Percentiles rank a stretch among this genome's conserved stretches.
Conservation (phyloP, 2,113 vertebrate genomes). For the Naja naja region DNA sequence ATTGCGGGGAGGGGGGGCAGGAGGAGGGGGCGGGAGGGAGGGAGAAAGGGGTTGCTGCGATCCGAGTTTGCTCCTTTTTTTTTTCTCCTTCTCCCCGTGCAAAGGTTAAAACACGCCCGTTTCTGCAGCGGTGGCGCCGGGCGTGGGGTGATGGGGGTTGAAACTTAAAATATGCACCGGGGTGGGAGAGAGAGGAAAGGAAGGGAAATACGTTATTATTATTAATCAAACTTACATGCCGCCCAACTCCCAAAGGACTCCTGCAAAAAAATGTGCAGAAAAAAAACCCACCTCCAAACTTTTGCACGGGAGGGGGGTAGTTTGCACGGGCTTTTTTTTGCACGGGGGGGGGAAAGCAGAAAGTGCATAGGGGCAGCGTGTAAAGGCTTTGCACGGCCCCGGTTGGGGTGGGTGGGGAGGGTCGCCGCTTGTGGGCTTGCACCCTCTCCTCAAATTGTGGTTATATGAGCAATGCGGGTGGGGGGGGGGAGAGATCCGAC, state of each 20-base stretch:
- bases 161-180: neutral
- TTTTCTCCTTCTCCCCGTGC: neutral
- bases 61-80: neutral
- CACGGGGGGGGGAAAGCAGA: neutral
- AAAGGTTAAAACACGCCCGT: neutral
- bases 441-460: neutral
- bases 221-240: too few species aligned
- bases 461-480: neutral
- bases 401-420: neutral
- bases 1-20: neutral
- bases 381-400: neutral
- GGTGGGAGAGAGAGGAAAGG: too few species aligned
- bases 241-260: too few species aligned
- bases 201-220: neutral
- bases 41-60: neutral
- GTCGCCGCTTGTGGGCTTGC: too few species aligned
- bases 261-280: neutral
- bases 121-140: neutral
- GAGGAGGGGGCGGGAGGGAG: neutral
- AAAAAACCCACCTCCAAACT: neutral
- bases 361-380: too few species aligned
- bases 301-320: too few species aligned
- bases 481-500: neutral
- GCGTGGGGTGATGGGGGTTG: too few species aligned
- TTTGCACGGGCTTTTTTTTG: neutral